Base-by-base conservation (phyloP, 2,888 invertebrate genomes). In the Sisyra nigra region DNA sequence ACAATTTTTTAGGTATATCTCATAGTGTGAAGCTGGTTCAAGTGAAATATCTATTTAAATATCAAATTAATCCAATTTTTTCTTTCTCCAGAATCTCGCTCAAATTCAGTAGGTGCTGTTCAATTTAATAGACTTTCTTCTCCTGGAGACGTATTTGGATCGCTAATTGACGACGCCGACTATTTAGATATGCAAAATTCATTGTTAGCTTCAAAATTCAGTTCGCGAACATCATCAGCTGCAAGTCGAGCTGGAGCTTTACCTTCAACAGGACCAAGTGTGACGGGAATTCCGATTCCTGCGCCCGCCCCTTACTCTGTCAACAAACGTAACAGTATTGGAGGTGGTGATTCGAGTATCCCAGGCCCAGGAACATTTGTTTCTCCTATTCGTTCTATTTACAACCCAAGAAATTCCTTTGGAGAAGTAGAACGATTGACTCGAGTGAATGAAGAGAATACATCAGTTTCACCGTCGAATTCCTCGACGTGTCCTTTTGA, bases 81-180 rank as follows among this genome's bases (percentile, higher is more conserved):
- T 7, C 36, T 44, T 36, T 40, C 58, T 51, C 47, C 65, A 69
- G 82, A 76, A 51, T 69, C 74, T 1, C 68, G 82, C 50, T 82
- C 82, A 2, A 81, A 82, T 55, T 82, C 83, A 1, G 72, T 77
- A 52, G 61, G 73, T 1, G 70, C 72, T 29, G 68, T 42, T 24
- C 35, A 19, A 9, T 42, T 35, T 9, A 35, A 24, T 24, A 34
- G 42, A 14, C 24, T 42, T 11, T 34, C 34, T 9, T 42, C 42
- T 2, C 49, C 76, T 55, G 57, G 74, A 49, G 61, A 81, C 58
- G 60, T 78, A 53, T 61, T 72, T 57, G 67, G 74, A 24, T 69
- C 71, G 1, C 57, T 72, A 5, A 59, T 80, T 17, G 60, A 65
- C 45, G 71, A 74, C 62, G 58, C 74, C 45, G 60, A 72, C 59